Evolutionary conservation across 2,797 vertebrate genomes (phyloP).

Genomic region (Lacerta bilineata): DNA sequence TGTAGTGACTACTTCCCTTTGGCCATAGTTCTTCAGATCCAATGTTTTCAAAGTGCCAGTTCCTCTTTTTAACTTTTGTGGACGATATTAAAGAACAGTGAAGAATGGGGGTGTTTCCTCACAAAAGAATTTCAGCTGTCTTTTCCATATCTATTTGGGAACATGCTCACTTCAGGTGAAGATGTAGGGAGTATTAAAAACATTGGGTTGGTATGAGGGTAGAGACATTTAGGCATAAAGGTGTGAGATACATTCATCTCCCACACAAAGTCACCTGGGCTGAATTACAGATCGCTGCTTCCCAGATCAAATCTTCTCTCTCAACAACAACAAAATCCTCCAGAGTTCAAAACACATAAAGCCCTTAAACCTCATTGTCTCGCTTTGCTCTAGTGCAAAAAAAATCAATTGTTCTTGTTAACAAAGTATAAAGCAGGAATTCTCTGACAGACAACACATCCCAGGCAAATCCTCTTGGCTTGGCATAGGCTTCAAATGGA

Average conservation of each 20-base stretch:
- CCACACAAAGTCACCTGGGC: not conserved
- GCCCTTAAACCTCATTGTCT: conserved; percentile 31
- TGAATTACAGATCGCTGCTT: conserved; percentile 1
- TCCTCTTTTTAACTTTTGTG: not conserved
- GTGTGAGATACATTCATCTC: no score
- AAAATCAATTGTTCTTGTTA: conserved; percentile 68
- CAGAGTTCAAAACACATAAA: conserved; percentile 42
- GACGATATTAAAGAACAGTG: not conserved
- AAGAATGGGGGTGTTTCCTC: not conserved
- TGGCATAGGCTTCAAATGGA: conserved; percentile 5
- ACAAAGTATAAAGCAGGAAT: not conserved
- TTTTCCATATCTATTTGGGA: not conserved
- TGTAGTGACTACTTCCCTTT: not conserved
- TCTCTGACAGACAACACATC: conserved; percentile 31
- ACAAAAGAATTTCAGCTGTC: not conserved
- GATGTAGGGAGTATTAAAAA: not conserved
- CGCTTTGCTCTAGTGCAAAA: conserved; percentile 36
- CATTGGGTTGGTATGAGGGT: not conserved
- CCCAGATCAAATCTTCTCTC: conserved; percentile 26
- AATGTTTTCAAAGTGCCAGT: not conserved
- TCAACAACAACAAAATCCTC: conserved; percentile 46
- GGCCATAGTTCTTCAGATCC: not conserved
- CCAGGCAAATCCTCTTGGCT: conserved; percentile 48
- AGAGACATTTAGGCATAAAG: not conserved
- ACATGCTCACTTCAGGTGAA: not conserved